Evolutionary conservation across 2,797 vertebrate genomes (phyloP).

Genomic region (Furcifer pardalis): DNA sequence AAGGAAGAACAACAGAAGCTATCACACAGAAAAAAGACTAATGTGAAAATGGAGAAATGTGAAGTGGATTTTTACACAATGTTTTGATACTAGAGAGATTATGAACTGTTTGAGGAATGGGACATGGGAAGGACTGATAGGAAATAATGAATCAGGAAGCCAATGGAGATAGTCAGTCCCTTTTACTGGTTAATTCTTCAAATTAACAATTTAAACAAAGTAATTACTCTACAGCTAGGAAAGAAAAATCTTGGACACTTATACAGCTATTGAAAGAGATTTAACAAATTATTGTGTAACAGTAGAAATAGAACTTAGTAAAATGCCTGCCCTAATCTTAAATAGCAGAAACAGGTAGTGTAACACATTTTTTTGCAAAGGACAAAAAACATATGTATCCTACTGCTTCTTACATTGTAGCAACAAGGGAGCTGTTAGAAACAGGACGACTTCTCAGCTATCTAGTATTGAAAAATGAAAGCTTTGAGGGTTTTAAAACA

Average conservation of each 20-base stretch:
- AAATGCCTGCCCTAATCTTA: not conserved
- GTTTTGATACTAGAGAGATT: not conserved
- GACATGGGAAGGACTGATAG: not conserved
- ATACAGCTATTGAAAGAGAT: too few species aligned
- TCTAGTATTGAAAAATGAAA: not conserved
- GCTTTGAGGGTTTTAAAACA: not conserved
- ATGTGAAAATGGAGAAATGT: not conserved
- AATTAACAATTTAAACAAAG: not conserved
- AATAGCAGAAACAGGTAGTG: not conserved
- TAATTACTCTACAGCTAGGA: not conserved
- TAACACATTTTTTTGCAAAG: too few species aligned
- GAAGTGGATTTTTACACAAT: too few species aligned
- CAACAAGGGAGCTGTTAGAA: not conserved
- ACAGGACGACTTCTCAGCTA: not conserved
- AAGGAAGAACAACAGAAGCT: not conserved
- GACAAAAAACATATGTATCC: not conserved
- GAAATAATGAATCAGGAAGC: not conserved
- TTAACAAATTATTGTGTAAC: not conserved
- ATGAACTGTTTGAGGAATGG: not conserved
- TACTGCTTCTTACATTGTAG: not conserved
- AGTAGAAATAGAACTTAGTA: not conserved
- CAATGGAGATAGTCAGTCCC: not conserved
- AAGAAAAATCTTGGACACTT: not conserved
- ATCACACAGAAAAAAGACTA: not conserved
- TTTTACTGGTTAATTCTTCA: not conserved